Evolutionary conservation across 2,113 vertebrate genomes (phyloP).

Genomic region (Spizaetus ornatus): DNA sequence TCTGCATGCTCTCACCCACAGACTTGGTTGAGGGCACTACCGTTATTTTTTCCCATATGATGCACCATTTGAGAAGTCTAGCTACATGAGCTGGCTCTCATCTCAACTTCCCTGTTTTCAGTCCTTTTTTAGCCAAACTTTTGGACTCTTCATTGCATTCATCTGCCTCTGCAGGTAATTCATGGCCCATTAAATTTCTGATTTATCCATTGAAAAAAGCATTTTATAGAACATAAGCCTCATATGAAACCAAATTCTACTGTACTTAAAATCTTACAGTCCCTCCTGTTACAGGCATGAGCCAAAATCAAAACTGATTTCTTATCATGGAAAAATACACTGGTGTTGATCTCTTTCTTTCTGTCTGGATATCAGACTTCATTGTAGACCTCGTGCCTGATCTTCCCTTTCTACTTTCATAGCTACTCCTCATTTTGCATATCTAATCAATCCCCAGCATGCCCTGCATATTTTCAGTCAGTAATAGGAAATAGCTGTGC

Average conservation of each 20-base stretch:
- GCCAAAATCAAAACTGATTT: not conserved
- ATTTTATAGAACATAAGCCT: not conserved
- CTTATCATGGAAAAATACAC: not conserved
- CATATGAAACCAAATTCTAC: not conserved
- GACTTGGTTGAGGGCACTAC: slow-evolving; percentile 35
- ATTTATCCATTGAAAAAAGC: slow-evolving; percentile 6
- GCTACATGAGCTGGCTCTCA: slow-evolving; percentile 51
- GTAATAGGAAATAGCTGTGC: slow-evolving; percentile 35
- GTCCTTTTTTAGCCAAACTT: slow-evolving; percentile 39
- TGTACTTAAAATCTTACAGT: not conserved
- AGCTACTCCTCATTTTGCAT: not conserved
- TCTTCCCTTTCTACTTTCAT: not conserved
- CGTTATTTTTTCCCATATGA: slow-evolving; percentile 47
- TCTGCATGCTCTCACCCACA: slow-evolving; percentile 22
- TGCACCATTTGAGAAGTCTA: slow-evolving; percentile 50
- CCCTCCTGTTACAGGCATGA: not conserved
- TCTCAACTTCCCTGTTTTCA: slow-evolving; percentile 31
- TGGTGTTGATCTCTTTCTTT: not conserved
- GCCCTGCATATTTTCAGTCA: slow-evolving; percentile 38
- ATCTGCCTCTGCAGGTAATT: slow-evolving; percentile 49
- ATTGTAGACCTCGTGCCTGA: not conserved
- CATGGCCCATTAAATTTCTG: not conserved
- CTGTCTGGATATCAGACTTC: not conserved
- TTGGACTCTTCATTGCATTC: slow-evolving; percentile 32
- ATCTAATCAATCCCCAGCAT: slow-evolving; percentile 28